Evolutionary conservation across 2,797 vertebrate genomes (phyloP), one percentile per base, ranked within the genome.

Genomic region (Potorous gilbertii): DNA sequence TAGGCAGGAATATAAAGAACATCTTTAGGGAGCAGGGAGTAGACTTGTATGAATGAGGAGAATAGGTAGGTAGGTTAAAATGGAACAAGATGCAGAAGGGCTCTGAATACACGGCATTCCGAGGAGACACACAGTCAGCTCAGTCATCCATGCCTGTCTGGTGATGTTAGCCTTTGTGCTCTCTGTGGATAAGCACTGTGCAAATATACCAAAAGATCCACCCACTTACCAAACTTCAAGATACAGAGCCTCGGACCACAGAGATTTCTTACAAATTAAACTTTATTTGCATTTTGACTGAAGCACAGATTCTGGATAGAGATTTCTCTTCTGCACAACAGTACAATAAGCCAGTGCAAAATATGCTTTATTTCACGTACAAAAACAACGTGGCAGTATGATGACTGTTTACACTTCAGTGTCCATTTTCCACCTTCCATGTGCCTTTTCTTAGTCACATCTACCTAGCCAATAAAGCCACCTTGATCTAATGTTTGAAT

Each of bases 271-370:
- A 99, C 96, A 98, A 99, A 99, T 95, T 46, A 97, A 96, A 96
- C 98, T 97, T 98, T 98, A 98, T 98, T 99, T 98, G 98, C 98
- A 97, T 98, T 98, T 98, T 98, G 97, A 98, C 97, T 97, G 97
- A 96, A 98, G 98, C 98, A 97, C 96, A 98, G 98, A 98, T 97
- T 98, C 96, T 98, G 98, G 97, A 98, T 95, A 97, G 97, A 98
- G 98, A 97, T 96, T 97, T 96, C 95, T 96, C 96, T 91, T 98
- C 98, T 96, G 98, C 98, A 98, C 97, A 98, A 97, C 55, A 97
- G 98, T 98, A 98, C 98, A 98, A 98, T 97, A 97, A 98, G 74
- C 97, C 98, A 98, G 98, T 98, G 98, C 98, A 99, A 99, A 98
- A 98, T 97, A 98, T 54, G 98, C 98, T 97, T 98, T 97, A 97